Evolutionary conservation across 1,140 invertebrate genomes (phyloP).

Genomic region (Scaptomyza hsui): DNA sequence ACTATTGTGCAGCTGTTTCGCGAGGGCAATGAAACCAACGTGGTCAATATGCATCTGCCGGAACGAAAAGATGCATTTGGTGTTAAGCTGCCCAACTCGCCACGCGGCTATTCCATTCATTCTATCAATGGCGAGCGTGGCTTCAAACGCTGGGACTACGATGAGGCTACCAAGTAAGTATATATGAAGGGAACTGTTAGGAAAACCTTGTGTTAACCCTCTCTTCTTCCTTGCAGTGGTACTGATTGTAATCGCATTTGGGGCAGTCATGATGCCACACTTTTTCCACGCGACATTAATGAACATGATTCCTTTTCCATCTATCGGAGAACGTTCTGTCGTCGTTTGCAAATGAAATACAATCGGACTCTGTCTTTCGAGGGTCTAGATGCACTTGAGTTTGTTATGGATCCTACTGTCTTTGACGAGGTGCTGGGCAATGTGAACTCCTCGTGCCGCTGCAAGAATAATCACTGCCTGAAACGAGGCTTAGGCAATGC

Average conservation of each 20-base stretch:
- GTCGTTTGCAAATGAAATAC: slow-evolving; percentile 86
- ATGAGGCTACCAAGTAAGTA: slow-evolving; percentile 72
- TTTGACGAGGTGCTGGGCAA: slow-evolving; percentile 84
- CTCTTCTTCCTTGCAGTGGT: slow-evolving; percentile 70
- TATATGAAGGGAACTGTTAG: not conserved
- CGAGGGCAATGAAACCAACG: slow-evolving; percentile 85
- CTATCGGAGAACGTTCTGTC: slow-evolving; percentile 89
- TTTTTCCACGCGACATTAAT: slow-evolving; percentile 86
- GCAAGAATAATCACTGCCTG: slow-evolving; percentile 87
- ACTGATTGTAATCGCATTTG: slow-evolving; percentile 86
- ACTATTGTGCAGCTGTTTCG: slow-evolving; percentile 85
- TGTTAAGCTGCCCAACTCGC: slow-evolving; percentile 32
- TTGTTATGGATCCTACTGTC: slow-evolving; percentile 85
- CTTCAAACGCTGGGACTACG: slow-evolving; percentile 86
- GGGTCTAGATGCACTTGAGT: slow-evolving; percentile 82
- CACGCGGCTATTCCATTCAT: slow-evolving; percentile 84
- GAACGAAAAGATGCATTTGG: slow-evolving; percentile 51
- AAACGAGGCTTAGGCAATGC: slow-evolving; percentile 88
- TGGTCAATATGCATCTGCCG: slow-evolving; percentile 85
- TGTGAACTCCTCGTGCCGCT: slow-evolving; percentile 72
- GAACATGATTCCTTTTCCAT: slow-evolving; percentile 85
- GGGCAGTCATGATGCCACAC: slow-evolving; percentile 87
- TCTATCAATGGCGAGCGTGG: slow-evolving; percentile 86
- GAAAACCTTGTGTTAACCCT: not conserved
- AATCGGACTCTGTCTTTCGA: slow-evolving; percentile 45